phyloP scores from a whole-genome alignment of 2,888 invertebrate genomes.

The Meliscaeva auricollis region DNA sequence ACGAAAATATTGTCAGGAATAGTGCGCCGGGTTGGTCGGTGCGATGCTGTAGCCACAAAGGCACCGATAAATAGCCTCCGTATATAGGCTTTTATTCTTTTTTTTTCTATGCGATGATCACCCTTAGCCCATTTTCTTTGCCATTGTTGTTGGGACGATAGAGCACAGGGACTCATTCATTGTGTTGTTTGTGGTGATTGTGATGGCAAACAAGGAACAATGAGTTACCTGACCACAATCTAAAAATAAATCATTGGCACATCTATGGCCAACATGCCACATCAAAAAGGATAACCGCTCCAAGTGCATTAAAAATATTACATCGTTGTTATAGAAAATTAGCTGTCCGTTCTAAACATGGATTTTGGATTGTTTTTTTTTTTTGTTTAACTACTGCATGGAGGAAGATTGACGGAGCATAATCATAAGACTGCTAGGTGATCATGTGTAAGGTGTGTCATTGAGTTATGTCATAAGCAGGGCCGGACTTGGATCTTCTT shows the following conservation, averaged over 20 bases:
- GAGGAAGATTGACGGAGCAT: background rate
- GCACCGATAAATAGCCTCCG: slow-evolving; percentile 40
- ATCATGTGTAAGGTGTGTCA: slow-evolving; percentile 62
- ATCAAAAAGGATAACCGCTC: slow-evolving; percentile 71
- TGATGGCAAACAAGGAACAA: slow-evolving; percentile 60
- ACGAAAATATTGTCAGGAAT: background rate
- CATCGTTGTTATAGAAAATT: slow-evolving; percentile 57
- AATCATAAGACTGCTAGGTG: slow-evolving; percentile 42
- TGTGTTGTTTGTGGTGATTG: slow-evolving; percentile 48
- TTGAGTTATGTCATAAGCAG: background rate
- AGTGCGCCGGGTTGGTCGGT: slow-evolving; percentile 46
- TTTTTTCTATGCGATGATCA: slow-evolving; percentile 20
- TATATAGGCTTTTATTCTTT: slow-evolving; percentile 29
- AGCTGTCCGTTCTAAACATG: slow-evolving; percentile 25
- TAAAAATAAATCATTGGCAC: slow-evolving; percentile 72
- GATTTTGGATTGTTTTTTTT: background rate
- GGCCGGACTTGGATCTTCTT: background rate
- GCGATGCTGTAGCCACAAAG: slow-evolving; percentile 34
- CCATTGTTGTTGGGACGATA: slow-evolving; percentile 49
- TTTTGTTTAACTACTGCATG: slow-evolving; percentile 2
- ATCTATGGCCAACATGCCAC: slow-evolving; percentile 63
- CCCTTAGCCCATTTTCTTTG: slow-evolving; percentile 57
- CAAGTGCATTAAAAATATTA: slow-evolving; percentile 26
- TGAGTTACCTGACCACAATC: slow-evolving; percentile 72
- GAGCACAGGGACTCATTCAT: slow-evolving; percentile 49